Base-by-base conservation (phyloP, 2,888 invertebrate genomes). In the Dioctria linearis region DNA sequence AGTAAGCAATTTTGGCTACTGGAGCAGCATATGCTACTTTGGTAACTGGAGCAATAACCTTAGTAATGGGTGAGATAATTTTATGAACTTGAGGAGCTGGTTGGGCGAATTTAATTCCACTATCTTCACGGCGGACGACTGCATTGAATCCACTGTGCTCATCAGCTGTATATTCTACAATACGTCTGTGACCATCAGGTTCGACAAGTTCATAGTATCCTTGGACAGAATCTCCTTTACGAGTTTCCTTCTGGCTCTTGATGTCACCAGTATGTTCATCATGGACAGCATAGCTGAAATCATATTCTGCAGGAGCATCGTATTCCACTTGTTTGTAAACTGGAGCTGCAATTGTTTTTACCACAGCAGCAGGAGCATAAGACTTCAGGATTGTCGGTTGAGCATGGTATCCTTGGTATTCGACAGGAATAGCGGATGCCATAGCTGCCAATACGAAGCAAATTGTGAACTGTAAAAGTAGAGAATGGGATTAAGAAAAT, bases 141-240 rank as follows among this genome's bases (percentile, higher is more conserved):
- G 91, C 91, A 85, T 91, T 91, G 86, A 91, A 91, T 80, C 91
- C 91, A 82, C 89, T 89, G 79, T 89, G 87, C 78, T 88, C 85
- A 85, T 90, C 91, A 66, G 90, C 91, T 42, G 89, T 89, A 85
- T 91, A 91, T 59, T 90, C 89, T 9, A 91, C 91, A 49, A 87
- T 90, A 81, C 91, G 88, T 83, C 89, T 90, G 84, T 86, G 89
- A 79, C 91, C 91, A 86, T 91, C 91, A 75, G 91, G 85, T 85
- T 91, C 90, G 79, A 91, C 84, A 40, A 91, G 85, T 73, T 90
- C 90, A 85, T 91, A 91, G 71, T 86, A 86, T n/a, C 91, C 91
- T 66, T 90, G 89, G 46, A 91, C 90, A 61, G 86, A 86, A 85
- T 91, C 90, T 13, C 90, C 90, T 84, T 89, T 87, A 8, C 91